A percentile compares a stretch with the other conserved stretches of the same genome.
phyloP scores from a whole-genome alignment of 2,888 invertebrate species.

The Agriotes lineatus region DNA sequence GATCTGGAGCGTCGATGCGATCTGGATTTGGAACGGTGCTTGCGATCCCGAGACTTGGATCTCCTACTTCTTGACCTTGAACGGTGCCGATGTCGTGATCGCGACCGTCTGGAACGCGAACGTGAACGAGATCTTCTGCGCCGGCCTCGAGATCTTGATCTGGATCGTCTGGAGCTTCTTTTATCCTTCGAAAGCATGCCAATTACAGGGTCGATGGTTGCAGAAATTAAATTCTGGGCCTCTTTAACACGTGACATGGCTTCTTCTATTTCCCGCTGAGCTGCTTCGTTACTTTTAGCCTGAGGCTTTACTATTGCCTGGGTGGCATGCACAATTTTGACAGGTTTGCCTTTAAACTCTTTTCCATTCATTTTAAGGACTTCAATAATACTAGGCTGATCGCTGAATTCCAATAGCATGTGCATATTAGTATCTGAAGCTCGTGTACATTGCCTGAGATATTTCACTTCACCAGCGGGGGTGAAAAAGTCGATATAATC shows the following conservation, averaged over 20 bases:
- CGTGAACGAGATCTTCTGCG: constrained; percentile 70
- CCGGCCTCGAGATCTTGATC: constrained; percentile 64
- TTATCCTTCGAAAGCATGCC: constrained; percentile 90
- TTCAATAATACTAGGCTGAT: constrained; percentile 88
- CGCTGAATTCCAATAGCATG: constrained; percentile 93
- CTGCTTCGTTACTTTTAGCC: constrained; percentile 95
- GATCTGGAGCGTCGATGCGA: constrained; percentile 63
- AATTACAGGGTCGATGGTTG: constrained; percentile 92
- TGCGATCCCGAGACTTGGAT: constrained; percentile 69
- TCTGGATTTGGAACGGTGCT: constrained; percentile 70
- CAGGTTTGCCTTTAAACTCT: constrained; percentile 77
- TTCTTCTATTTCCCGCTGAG: constrained; percentile 95
- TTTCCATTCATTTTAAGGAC: constrained; percentile 88
- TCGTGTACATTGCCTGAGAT: constrained; percentile 90
- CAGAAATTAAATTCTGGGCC: constrained; percentile 94
- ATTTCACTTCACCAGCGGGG: constrained; percentile 94
- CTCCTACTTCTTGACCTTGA: constrained; percentile 71
- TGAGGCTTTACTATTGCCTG: constrained; percentile 93
- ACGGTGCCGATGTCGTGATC: constrained; percentile 71
- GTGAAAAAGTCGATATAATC: constrained; percentile 91
- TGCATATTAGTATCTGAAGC: constrained; percentile 82
- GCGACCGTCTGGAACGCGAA: constrained; percentile 74
- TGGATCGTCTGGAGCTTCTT: constrained; percentile 68
- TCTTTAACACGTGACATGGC: constrained; percentile 97
- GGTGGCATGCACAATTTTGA: constrained; percentile 88